phyloP scores from a whole-genome alignment of 2,888 invertebrate species.

The Sesia apiformis region DNA sequence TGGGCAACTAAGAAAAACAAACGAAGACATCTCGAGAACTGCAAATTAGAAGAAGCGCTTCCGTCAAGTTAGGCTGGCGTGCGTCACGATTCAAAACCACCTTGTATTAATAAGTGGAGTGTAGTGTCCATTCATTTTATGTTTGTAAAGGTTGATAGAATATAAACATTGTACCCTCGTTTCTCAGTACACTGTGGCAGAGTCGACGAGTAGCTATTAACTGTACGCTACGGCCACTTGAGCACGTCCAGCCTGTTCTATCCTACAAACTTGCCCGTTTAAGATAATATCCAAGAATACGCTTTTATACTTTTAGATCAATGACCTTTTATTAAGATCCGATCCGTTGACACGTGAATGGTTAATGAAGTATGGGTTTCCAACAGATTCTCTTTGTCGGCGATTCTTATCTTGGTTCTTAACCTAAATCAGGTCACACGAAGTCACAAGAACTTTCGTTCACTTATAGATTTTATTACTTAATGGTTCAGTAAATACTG shows the following conservation, averaged over 20 bases:
- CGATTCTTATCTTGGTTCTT: conserved; percentile 13
- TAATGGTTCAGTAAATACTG: no score
- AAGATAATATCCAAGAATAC: conserved; percentile 55
- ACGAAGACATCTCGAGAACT: no score
- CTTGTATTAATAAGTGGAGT: no score
- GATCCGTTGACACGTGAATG: conserved; percentile 52
- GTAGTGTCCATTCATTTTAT: no score
- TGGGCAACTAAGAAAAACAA: no score
- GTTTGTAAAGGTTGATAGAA: no score
- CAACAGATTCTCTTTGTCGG: conserved; percentile 37
- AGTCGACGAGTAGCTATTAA: conserved; percentile 19
- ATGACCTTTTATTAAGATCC: conserved; percentile 49
- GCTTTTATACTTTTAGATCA: conserved; percentile 55
- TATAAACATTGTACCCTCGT: neutral
- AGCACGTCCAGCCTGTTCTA: conserved; percentile 44
- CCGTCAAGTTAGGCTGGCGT: no score
- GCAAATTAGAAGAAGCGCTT: no score
- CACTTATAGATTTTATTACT: neutral
- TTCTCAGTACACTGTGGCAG: neutral
- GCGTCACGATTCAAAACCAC: no score
- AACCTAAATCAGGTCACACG: neutral
- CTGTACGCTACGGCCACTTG: conserved; percentile 38
- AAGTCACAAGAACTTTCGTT: neutral
- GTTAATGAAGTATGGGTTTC: conserved; percentile 39
- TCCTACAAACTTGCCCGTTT: conserved; percentile 27